phyloP scores from a whole-genome alignment of 2,888 invertebrate species.

The Deroplatys truncata region DNA sequence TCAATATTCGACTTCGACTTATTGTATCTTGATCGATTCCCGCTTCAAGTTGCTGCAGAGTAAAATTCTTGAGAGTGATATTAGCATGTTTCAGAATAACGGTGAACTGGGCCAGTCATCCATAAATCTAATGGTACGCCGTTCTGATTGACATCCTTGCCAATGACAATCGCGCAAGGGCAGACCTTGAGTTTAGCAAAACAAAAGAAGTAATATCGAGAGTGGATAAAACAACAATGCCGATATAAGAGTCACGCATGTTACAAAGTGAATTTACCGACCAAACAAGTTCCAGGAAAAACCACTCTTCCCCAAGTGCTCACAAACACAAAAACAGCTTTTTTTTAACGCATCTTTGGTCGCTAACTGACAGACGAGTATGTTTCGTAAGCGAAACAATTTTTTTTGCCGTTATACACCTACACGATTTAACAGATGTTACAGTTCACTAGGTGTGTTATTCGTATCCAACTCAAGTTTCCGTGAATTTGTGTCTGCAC shows the following conservation, averaged over 20 bases:
- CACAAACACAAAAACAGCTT: background rate
- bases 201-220: background rate
- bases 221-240: background rate
- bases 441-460: too few species aligned
- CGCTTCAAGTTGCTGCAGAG: too few species aligned
- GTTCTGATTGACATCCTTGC: background rate
- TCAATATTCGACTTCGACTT: too few species aligned
- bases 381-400: too few species aligned
- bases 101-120: background rate
- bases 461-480: too few species aligned
- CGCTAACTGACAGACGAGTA: too few species aligned
- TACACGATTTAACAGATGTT: too few species aligned
- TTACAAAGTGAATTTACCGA: background rate
- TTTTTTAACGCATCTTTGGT: too few species aligned
- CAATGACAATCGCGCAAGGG: background rate
- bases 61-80: background rate
- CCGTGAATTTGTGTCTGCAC: too few species aligned
- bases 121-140: background rate
- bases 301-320: background rate
- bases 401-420: too few species aligned
- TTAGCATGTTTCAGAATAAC: background rate
- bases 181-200: background rate
- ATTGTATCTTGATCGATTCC: too few species aligned
- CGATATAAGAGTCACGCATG: background rate
- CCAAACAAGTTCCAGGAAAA: background rate